Conservation (phyloP, 1,140 invertebrate species). For the Drosophila repleta region DNA sequence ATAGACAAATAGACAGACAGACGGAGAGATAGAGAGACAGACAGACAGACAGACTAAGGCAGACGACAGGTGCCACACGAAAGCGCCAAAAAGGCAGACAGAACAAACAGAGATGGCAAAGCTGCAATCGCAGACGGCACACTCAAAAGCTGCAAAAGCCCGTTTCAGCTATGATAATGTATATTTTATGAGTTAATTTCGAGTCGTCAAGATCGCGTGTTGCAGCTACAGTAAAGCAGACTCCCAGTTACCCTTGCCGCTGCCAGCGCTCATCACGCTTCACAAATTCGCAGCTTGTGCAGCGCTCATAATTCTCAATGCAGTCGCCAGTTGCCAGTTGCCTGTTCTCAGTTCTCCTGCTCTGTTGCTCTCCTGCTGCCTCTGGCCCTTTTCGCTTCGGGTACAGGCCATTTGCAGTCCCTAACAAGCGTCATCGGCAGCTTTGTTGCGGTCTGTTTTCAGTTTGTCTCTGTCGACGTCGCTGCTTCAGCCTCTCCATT, state of each 20-base stretch:
- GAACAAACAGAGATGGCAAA: slow-evolving; percentile 52
- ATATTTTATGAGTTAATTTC: slow-evolving; percentile 82
- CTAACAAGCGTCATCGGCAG: slow-evolving; percentile 71
- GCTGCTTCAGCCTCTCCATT: slow-evolving; percentile 52
- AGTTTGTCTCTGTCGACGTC: slow-evolving; percentile 43
- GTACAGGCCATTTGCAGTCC: slow-evolving; percentile 41
- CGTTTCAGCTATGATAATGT: slow-evolving; percentile 76
- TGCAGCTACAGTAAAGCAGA: slow-evolving; percentile 60
- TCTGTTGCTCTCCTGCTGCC: not conserved
- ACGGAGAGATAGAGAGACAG: not conserved
- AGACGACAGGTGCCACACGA: slow-evolving; percentile 75
- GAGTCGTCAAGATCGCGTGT: slow-evolving; percentile 61
- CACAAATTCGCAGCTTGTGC: slow-evolving; percentile 79
- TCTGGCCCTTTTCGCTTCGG: not conserved
- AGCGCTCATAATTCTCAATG: slow-evolving; percentile 72
- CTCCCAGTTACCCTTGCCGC: not conserved
- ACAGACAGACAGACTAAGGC: not conserved
- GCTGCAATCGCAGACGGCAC: slow-evolving; percentile 16
- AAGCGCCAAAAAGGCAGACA: slow-evolving; percentile 75
- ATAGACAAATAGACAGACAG: slow-evolving; percentile 39
- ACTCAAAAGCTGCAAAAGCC: slow-evolving; percentile 21
- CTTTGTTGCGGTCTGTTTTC: slow-evolving; percentile 79
- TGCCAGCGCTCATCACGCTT: slow-evolving; percentile 69
- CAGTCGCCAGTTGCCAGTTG: slow-evolving; percentile 9
- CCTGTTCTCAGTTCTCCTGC: not conserved